phyloP scores from a whole-genome alignment of 1,140 invertebrate genomes.

The Drosophila triauraria region DNA sequence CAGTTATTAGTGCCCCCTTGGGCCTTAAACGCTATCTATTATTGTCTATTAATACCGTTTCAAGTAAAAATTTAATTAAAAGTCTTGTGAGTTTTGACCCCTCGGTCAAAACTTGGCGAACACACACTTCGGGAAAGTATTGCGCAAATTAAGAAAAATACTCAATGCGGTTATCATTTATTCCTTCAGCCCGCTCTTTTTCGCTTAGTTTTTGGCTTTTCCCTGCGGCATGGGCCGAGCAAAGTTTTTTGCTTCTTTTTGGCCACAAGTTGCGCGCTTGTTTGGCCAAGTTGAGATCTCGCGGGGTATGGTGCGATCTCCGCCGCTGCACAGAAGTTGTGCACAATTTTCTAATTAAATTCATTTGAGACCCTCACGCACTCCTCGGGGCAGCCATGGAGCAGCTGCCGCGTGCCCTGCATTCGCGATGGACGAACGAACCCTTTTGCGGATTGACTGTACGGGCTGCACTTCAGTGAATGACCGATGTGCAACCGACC shows the following conservation, averaged over 20 bases:
- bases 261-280: conserved; percentile 51
- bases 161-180: conserved; percentile 72
- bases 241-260: conserved; percentile 43
- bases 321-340: conserved; percentile 58
- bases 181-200: conserved; percentile 20
- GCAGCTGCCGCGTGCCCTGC: conserved; percentile 63
- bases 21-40: conserved; percentile 20
- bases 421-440: conserved; percentile 51
- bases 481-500: conserved; percentile 44
- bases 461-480: conserved; percentile 24
- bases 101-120: conserved; percentile 30
- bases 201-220: conserved; percentile 47
- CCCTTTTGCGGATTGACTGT: conserved; percentile 40
- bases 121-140: conserved; percentile 49
- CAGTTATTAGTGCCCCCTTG: not conserved
- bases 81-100: conserved; percentile 47
- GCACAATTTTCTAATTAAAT: conserved; percentile 84
- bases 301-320: not conserved
- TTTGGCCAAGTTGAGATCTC: conserved; percentile 59
- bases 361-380: conserved; percentile 83
- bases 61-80: conserved; percentile 62
- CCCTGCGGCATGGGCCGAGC: conserved; percentile 38
- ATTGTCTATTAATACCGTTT: conserved; percentile 37
- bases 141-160: conserved; percentile 77
- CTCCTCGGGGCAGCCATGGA: conserved; percentile 33